Conservation (phyloP, 2,797 vertebrate genomes). For the Dallia pectoralis region DNA sequence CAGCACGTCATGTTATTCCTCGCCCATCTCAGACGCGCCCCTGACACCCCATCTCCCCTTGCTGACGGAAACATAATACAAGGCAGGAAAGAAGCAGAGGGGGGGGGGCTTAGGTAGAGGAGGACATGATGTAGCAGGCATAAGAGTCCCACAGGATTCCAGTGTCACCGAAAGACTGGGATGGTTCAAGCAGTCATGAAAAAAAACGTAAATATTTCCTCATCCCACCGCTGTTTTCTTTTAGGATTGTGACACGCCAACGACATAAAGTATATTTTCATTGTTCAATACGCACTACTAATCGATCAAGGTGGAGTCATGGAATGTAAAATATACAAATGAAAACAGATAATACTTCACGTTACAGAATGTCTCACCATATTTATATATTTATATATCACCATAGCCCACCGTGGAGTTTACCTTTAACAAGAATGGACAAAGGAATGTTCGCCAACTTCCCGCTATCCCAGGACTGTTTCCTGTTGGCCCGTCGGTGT, state of each 20-base stretch:
- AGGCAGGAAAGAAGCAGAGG: constrained; percentile 22
- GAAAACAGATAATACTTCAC: background rate
- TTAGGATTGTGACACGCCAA: background rate
- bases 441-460: constrained; percentile 33
- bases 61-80: constrained; percentile 57
- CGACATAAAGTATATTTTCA: too few species aligned
- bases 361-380: background rate
- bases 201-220: background rate
- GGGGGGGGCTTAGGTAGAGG: constrained; percentile 26
- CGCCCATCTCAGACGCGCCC: constrained; percentile 49
- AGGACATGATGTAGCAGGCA: background rate
- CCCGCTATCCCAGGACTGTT: constrained; percentile 34
- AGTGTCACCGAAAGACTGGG: constrained; percentile 34
- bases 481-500: constrained; percentile 15
- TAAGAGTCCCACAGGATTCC: background rate
- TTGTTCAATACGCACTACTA: background rate
- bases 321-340: background rate
- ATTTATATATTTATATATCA: background rate
- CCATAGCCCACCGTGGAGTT: constrained; percentile 8
- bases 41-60: constrained; percentile 39
- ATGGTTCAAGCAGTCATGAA: constrained; percentile 14
- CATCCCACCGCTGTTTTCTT: background rate
- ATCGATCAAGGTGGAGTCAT: background rate
- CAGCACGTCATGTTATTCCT: constrained; percentile 63
- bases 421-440: constrained; percentile 23